Conservation (phyloP, 2,888 invertebrate genomes). For the Trisateles emortualis region DNA sequence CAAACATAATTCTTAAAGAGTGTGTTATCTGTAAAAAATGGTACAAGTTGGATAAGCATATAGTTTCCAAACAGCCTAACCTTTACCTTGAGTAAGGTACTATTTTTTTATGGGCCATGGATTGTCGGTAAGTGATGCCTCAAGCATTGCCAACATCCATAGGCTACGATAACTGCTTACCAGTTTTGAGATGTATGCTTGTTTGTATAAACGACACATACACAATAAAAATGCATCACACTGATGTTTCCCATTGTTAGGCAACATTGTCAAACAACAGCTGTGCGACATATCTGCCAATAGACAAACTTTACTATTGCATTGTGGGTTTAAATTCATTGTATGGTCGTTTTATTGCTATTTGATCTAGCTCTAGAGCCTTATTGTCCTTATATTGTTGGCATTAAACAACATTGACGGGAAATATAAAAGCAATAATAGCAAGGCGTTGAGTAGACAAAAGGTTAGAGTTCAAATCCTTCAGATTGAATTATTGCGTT, state of each 20-base stretch:
- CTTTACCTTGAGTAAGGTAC: too few species aligned
- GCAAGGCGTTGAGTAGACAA: not conserved
- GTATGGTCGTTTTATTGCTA: not conserved
- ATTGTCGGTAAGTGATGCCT: too few species aligned
- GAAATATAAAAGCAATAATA: constrained; percentile 1
- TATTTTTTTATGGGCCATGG: too few species aligned
- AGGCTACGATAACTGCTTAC: too few species aligned
- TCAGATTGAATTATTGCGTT: constrained; percentile 3
- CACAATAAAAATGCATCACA: too few species aligned
- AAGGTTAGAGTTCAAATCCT: not conserved
- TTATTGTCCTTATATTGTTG: constrained; percentile 3
- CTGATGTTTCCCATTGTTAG: not conserved
- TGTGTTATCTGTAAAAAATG: too few species aligned
- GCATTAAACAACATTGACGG: constrained; percentile 2
- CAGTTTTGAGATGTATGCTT: too few species aligned
- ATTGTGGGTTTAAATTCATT: not conserved
- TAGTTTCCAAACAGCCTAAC: too few species aligned
- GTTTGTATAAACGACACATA: too few species aligned
- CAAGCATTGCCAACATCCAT: too few species aligned
- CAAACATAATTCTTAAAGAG: too few species aligned
- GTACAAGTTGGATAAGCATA: too few species aligned
- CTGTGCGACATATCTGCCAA: not conserved
- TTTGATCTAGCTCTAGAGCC: not conserved
- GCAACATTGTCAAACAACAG: not conserved
- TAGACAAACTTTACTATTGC: not conserved